Conservation (phyloP, 2,888 invertebrate genomes). For the Polymixis flavicincta region DNA sequence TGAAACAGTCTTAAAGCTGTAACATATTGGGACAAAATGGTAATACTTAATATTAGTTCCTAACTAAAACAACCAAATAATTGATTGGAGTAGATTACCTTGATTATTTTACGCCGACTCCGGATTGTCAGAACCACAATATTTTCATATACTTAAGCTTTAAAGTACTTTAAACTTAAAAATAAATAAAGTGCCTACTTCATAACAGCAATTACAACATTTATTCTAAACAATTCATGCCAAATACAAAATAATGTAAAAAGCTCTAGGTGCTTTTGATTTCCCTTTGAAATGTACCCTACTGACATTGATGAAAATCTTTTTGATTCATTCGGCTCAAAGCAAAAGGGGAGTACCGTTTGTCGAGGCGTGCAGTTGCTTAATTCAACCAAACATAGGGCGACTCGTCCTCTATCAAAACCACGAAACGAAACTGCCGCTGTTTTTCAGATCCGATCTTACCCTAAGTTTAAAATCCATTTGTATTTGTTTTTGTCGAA, state of each 20-base stretch:
- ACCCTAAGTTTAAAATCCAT: background rate
- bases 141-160: constrained; percentile 13
- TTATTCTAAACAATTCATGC: constrained; percentile 36
- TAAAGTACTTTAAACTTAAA: constrained; percentile 4
- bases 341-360: constrained; percentile 41
- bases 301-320: constrained; percentile 66
- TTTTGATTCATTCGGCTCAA: constrained; percentile 61
- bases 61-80: background rate
- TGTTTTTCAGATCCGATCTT: background rate
- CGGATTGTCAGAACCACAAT: constrained; percentile 8
- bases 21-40: background rate
- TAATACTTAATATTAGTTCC: background rate
- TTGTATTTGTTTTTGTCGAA: background rate
- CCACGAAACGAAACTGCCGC: background rate
- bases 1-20: background rate
- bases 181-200: constrained; percentile 15
- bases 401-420: background rate
- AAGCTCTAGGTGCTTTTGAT: constrained; percentile 39
- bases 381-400: constrained; percentile 39
- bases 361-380: constrained; percentile 34
- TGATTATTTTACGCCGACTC: background rate
- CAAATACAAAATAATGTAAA: constrained; percentile 40
- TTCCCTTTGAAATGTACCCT: constrained; percentile 33
- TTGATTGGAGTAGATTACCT: constrained; percentile 25
- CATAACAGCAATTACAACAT: constrained; percentile 10